phyloP scores from a whole-genome alignment of 2,888 invertebrate species.

The Drosophila histrio region DNA sequence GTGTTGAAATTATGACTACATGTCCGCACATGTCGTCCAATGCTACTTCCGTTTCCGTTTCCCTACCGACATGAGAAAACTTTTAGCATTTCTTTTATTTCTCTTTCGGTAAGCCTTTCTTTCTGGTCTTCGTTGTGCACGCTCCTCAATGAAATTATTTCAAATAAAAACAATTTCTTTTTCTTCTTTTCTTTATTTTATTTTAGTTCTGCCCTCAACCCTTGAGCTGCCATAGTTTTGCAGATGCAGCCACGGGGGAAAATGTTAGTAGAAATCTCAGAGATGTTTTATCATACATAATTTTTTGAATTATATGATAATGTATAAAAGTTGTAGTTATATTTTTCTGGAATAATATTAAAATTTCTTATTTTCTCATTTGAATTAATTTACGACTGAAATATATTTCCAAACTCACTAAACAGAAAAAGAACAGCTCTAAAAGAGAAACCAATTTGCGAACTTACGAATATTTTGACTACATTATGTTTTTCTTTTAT shows the following conservation, averaged over 20 bases:
- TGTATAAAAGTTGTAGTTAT: too few species aligned
- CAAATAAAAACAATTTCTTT: conserved; percentile 43
- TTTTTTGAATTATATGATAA: too few species aligned
- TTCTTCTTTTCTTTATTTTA: conserved; percentile 13
- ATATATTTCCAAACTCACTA: not conserved
- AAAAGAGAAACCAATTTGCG: not conserved
- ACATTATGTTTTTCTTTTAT: not conserved
- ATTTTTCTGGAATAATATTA: too few species aligned
- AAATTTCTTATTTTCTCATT: not conserved
- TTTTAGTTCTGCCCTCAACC: conserved; percentile 16
- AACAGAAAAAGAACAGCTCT: not conserved
- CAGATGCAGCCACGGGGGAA: not conserved
- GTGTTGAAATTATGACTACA: conserved; percentile 57
- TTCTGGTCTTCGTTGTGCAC: conserved; percentile 18
- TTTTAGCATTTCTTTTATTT: conserved; percentile 68
- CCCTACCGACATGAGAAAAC: conserved; percentile 67
- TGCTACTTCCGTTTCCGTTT: conserved; percentile 69
- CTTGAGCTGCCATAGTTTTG: conserved; percentile 12
- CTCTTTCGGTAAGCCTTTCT: conserved; percentile 14
- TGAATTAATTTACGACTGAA: not conserved
- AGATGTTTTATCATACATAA: not conserved
- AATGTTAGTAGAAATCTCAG: conserved; percentile 20
- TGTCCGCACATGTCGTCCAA: conserved; percentile 67
- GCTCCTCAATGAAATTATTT: conserved; percentile 54
- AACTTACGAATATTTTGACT: not conserved